phyloP scores from a whole-genome alignment of 2,888 invertebrate species.

The Graphium colonna region DNA sequence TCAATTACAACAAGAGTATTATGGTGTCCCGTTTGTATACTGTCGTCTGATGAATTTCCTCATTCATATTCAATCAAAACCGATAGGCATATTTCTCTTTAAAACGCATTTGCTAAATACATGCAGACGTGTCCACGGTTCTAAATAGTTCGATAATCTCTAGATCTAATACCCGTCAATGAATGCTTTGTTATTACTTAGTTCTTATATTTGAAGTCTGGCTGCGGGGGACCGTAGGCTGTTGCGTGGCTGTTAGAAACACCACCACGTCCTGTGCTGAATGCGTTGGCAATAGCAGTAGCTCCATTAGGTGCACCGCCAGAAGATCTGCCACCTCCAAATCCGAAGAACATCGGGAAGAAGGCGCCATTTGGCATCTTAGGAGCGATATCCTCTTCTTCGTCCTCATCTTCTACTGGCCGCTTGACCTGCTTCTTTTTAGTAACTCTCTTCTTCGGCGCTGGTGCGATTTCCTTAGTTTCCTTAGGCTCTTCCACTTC shows the following conservation, averaged over 20 bases:
- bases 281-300: constrained; percentile 86
- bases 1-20: too few relatives aligned
- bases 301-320: constrained; percentile 78
- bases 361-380: constrained; percentile 78
- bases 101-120: too few relatives aligned
- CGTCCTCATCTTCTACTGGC: constrained; percentile 68
- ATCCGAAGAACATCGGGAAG: constrained; percentile 84
- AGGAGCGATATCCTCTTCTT: constrained; percentile 69
- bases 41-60: too few relatives aligned
- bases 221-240: constrained; percentile 82
- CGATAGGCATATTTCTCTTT: too few relatives aligned
- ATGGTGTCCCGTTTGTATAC: too few relatives aligned
- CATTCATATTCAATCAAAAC: too few relatives aligned
- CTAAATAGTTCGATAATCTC: too few relatives aligned
- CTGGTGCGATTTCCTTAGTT: constrained; percentile 43
- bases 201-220: constrained; percentile 43
- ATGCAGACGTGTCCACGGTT: too few relatives aligned
- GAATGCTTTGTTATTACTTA: constrained; percentile 16
- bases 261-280: constrained; percentile 85
- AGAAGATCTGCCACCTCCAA: constrained; percentile 56
- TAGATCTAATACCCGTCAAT: too few relatives aligned
- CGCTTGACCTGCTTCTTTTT: constrained; percentile 63
- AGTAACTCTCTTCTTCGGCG: constrained; percentile 52
- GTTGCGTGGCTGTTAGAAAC: constrained; percentile 87
- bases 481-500: constrained; percentile 59